Percentiles rank a stretch among this genome's conserved stretches.
Evolutionary conservation across 2,797 vertebrate species (phyloP).

Genomic region (Sebastiscus tertius): DNA sequence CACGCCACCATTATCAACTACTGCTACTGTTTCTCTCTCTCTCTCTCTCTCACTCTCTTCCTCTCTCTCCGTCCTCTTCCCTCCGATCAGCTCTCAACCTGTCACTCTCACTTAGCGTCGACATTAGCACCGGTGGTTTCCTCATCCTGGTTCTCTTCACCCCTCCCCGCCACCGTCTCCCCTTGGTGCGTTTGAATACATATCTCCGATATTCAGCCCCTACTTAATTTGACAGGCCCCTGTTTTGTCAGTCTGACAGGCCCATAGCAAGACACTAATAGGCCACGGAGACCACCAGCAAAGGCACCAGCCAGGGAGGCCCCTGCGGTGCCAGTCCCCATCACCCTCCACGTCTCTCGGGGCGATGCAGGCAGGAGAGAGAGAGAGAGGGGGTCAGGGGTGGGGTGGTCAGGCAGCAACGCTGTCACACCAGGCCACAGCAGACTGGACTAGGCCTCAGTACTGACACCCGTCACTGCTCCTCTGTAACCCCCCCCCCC

Average conservation of each 20-base stretch:
- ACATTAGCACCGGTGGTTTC: conserved; percentile 93
- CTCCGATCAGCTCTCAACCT: conserved; percentile 86
- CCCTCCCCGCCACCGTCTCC: conserved; percentile 69
- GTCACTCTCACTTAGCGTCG: conserved; percentile 96
- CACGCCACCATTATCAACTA: conserved; percentile 70
- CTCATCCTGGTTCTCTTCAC: conserved; percentile 77
- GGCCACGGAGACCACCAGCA: conserved; percentile 84
- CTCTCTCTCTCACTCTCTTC: conserved; percentile 50
- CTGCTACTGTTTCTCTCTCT: conserved; percentile 36
- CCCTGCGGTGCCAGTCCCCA: conserved; percentile 82
- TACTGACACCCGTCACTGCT: conserved; percentile 64
- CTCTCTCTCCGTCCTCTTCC: conserved; percentile 55
- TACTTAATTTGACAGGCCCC: conserved; percentile 89
- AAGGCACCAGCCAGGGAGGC: conserved; percentile 80
- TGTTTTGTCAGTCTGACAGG: conserved; percentile 87
- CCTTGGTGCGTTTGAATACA: conserved; percentile 80
- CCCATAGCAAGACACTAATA: conserved; percentile 87
- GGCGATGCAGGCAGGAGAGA: conserved; percentile 65
- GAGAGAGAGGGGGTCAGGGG: conserved; percentile 57
- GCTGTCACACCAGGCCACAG: conserved; percentile 75
- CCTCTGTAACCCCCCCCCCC: conserved; percentile 1
- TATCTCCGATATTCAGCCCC: conserved; percentile 78
- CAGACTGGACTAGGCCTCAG: conserved; percentile 68
- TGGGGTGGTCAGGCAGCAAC: conserved; percentile 57
- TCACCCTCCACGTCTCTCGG: conserved; percentile 80